Evolutionary conservation across 2,888 invertebrate genomes (phyloP).

Genomic region (Tetrapedia diversipes): DNA sequence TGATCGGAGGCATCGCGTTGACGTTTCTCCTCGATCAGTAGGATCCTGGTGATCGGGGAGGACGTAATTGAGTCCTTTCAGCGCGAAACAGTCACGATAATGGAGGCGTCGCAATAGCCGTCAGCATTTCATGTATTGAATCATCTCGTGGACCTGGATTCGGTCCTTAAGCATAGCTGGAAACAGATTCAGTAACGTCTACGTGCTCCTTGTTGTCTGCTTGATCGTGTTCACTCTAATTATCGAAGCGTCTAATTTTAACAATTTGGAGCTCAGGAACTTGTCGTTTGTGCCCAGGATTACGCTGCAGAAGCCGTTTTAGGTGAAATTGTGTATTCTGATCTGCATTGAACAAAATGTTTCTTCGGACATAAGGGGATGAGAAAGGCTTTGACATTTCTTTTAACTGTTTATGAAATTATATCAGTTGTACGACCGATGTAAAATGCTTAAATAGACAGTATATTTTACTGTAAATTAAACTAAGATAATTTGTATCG

Average conservation of each 20-base stretch:
- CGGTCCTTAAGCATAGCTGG: conserved; percentile 39
- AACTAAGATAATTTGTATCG: no score
- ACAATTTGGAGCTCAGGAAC: not conserved
- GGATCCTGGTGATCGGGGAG: conserved; percentile 34
- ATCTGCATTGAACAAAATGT: no score
- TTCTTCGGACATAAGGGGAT: no score
- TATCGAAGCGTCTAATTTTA: conserved; percentile 13
- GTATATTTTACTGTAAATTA: no score
- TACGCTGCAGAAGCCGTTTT: conserved; percentile 7
- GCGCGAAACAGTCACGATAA: conserved; percentile 44
- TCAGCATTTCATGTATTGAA: no score
- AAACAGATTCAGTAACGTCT: conserved; percentile 25
- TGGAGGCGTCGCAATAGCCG: conserved; percentile 27
- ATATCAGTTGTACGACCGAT: no score
- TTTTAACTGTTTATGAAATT: no score
- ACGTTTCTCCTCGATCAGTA: conserved; percentile 39
- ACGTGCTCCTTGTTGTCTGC: conserved; percentile 12
- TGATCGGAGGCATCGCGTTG: conserved; percentile 31
- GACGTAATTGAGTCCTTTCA: conserved; percentile 42
- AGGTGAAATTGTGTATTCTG: conserved; percentile 1
- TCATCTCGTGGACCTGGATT: conserved; percentile 35
- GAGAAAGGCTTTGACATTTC: no score
- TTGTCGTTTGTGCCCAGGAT: not conserved
- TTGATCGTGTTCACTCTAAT: conserved; percentile 14
- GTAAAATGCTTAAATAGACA: no score